Percentiles rank a stretch among this genome's conserved stretches.
Conservation (phyloP, 2,113 vertebrate species). For the Nyctereutes procyonoides region DNA sequence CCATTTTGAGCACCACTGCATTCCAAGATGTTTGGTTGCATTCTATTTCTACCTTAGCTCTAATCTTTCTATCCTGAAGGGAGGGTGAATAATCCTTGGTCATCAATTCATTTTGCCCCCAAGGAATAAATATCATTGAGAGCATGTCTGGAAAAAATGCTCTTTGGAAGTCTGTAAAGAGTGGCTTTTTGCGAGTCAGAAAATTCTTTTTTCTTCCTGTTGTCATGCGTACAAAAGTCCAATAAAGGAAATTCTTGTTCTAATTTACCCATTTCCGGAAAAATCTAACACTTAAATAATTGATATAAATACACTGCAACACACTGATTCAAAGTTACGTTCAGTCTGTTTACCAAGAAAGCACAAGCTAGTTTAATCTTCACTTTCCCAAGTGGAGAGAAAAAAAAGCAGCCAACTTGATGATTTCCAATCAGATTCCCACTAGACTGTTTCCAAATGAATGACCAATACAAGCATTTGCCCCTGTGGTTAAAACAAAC, state of each 20-base stretch:
- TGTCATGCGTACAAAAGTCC: neutral
- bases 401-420: neutral
- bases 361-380: neutral
- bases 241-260: neutral
- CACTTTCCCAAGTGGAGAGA: neutral
- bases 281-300: neutral
- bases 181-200: neutral
- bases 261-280: neutral
- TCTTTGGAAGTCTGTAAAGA: neutral
- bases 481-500: neutral
- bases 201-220: conserved; percentile 16
- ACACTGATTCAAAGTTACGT: neutral
- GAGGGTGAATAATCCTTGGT: neutral
- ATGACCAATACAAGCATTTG: neutral
- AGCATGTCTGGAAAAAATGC: neutral
- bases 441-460: neutral
- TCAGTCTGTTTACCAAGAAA: neutral
- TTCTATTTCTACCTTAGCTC: neutral
- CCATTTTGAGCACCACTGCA: neutral
- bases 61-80: neutral
- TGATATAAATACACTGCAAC: neutral
- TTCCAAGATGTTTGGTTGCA: too few relatives aligned
- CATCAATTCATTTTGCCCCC: neutral
- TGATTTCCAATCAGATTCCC: neutral
- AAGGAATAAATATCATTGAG: neutral